Percentiles rank a stretch among this genome's conserved stretches.
Evolutionary conservation across 2,888 invertebrate genomes (phyloP).

Genomic region (Eueremaeus valkanovi): DNA sequence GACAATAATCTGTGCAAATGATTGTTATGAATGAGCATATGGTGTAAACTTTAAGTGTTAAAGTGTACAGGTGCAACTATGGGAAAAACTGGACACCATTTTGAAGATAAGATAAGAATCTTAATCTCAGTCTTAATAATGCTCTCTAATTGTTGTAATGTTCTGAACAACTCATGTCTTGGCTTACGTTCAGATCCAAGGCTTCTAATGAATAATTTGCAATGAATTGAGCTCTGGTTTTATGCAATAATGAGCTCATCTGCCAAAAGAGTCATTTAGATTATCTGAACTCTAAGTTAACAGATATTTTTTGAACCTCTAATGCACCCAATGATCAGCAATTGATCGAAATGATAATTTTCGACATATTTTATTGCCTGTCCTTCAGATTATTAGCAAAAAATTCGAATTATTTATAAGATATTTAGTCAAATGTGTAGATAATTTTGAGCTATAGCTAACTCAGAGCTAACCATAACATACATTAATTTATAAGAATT

Average conservation of each 20-base stretch:
- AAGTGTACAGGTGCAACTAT: background rate
- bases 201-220: background rate
- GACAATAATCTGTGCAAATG: background rate
- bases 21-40: too few relatives aligned
- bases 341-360: background rate
- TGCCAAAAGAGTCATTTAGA: background rate
- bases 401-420: background rate
- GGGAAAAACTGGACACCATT: background rate
- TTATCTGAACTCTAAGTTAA: background rate
- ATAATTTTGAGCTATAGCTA: background rate
- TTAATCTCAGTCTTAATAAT: too few relatives aligned
- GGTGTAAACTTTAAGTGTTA: too few relatives aligned
- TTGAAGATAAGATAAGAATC: background rate
- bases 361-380: background rate
- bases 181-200: background rate
- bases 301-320: background rate
- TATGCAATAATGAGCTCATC: conserved; percentile 16
- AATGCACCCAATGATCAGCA: background rate
- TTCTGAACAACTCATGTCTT: background rate
- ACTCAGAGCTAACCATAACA: background rate
- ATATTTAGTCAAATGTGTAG: background rate
- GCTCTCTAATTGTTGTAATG: too few relatives aligned
- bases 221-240: background rate
- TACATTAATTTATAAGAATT: background rate
- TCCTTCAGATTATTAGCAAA: background rate